These are phyloP conservation scores for Phoenoteleia sp. DNA, from an alignment of 2,888 invertebrate species.

Conservation along the genomic window DNA sequence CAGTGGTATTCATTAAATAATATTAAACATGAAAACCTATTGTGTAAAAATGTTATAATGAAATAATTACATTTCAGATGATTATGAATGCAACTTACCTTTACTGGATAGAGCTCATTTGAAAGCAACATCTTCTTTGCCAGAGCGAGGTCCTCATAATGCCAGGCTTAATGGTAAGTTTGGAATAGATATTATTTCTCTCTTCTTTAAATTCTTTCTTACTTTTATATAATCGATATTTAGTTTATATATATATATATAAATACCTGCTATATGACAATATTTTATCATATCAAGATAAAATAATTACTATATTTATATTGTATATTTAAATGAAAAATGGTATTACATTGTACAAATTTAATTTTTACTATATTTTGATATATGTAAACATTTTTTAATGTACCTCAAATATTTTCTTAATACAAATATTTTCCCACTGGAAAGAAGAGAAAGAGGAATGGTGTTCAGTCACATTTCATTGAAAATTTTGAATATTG, in stretches of 20 bases:
- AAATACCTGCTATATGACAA: conserved; percentile 40
- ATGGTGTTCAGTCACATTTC: not conserved
- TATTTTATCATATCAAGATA: not conserved
- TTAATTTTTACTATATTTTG: not conserved
- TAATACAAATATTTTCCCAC: not conserved
- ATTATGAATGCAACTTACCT: conserved; percentile 94
- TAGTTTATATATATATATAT: not conserved
- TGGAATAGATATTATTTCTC: not conserved
- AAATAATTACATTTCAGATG: conserved; percentile 87
- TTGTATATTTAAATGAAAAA: not conserved
- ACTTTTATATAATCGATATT: not conserved
- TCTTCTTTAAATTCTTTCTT: not conserved
- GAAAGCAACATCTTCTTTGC: conserved; percentile 93
- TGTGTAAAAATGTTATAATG: no score
- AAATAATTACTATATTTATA: not conserved
- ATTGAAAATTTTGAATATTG: not conserved
- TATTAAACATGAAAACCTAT: no score
- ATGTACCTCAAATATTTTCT: conserved; percentile 30
- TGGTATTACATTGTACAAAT: not conserved
- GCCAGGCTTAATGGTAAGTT: conserved; percentile 94
- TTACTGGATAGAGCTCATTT: conserved; percentile 91
- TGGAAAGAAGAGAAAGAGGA: not conserved
- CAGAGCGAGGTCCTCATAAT: conserved; percentile 95
- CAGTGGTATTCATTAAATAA: no score
- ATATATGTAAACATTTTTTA: not conserved